These are phyloP conservation scores for Tylochromis polylepis DNA, from an alignment of 2,113 vertebrate genomes.

Conservation along the genomic window DNA sequence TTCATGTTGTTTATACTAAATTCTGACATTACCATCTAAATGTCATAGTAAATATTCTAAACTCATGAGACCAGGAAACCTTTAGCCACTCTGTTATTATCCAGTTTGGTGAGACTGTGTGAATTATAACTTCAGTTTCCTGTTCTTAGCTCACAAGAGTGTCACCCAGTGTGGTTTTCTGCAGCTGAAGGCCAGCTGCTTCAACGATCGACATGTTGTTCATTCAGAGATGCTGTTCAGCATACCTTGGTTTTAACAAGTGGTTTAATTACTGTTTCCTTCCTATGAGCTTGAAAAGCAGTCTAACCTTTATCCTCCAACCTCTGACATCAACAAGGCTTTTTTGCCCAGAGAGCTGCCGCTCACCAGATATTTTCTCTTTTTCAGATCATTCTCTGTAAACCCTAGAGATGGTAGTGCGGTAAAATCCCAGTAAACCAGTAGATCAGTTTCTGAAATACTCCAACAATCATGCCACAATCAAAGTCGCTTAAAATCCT, in stretches of 20 bases:
- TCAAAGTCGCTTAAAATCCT: neutral
- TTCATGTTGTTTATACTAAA: neutral
- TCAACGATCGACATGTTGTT: neutral
- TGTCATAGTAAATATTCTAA: neutral
- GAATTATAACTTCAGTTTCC: neutral
- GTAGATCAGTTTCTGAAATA: neutral
- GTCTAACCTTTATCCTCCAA: neutral
- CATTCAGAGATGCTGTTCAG: neutral
- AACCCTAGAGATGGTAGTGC: neutral
- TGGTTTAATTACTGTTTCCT: neutral
- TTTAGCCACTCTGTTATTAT: neutral
- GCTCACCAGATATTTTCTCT: no score
- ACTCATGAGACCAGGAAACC: neutral
- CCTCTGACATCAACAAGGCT: neutral
- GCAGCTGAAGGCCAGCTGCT: neutral
- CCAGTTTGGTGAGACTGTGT: neutral
- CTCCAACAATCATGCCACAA: neutral
- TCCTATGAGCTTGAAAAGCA: neutral
- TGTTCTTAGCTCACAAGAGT: neutral
- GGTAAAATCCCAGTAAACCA: neutral
- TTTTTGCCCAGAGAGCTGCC: neutral
- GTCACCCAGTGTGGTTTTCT: neutral
- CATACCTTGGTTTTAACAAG: neutral
- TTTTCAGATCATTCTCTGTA: neutral
- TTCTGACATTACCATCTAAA: neutral